A percentile compares a stretch with the other conserved stretches of the same genome.
These are phyloP conservation scores for Athrips mouffetella DNA, from an alignment of 2,888 invertebrate species.

Conservation along the genomic window DNA sequence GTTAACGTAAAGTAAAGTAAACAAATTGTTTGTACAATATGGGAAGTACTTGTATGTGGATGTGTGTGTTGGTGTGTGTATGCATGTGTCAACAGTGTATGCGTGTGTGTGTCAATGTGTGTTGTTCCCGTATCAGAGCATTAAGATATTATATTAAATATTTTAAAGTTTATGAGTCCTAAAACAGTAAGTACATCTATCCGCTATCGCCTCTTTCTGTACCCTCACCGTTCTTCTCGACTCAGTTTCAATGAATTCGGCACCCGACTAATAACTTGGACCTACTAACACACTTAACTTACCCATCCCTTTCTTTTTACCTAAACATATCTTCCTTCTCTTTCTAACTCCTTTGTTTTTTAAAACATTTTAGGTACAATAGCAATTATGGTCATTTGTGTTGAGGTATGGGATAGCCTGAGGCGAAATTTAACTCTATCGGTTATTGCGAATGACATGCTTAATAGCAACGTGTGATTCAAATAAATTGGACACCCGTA, in stretches of 20 bases:
- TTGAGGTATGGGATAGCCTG: neutral
- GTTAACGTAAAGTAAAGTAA: too few species aligned
- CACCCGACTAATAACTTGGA: conserved; percentile 31
- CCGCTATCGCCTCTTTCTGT: conserved; percentile 9
- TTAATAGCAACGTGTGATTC: neutral
- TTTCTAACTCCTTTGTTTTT: conserved; percentile 13
- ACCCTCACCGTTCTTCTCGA: conserved; percentile 3
- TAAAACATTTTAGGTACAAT: neutral
- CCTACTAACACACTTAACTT: conserved; percentile 38
- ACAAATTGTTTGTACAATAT: too few species aligned
- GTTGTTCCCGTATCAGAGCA: too few species aligned
- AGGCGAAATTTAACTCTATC: neutral
- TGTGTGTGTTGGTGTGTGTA: too few species aligned
- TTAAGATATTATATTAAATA: too few species aligned
- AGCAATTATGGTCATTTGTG: conserved; percentile 4
- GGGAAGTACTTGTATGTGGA: too few species aligned
- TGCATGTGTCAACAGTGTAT: too few species aligned
- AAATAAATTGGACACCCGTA: conserved; percentile 4
- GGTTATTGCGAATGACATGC: conserved; percentile 6
- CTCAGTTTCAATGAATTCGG: conserved; percentile 31
- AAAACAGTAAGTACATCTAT: too few species aligned
- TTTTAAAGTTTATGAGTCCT: too few species aligned
- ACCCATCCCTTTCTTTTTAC: conserved; percentile 17
- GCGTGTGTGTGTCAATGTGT: too few species aligned
- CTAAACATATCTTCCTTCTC: conserved; percentile 10